Evolutionary conservation across 1,140 invertebrate species (phyloP).

Genomic region (Globodera ellingtonae): DNA sequence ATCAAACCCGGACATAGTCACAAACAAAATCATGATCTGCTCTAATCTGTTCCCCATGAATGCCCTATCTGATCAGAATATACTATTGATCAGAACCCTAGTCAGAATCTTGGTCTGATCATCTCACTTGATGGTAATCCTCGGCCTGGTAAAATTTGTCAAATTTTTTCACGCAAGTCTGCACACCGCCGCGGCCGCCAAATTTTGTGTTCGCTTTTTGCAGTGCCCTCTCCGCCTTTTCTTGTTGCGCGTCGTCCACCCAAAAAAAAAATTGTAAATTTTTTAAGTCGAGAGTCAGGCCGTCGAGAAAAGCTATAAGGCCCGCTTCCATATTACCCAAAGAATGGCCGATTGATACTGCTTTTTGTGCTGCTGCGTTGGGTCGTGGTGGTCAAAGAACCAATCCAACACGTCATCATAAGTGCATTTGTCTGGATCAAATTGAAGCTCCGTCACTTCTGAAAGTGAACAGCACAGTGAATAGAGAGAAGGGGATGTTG

Average conservation of each 20-base stretch:
- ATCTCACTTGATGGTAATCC: conserved; percentile 63
- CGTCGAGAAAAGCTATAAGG: too few species aligned
- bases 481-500: too few species aligned
- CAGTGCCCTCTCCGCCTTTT: conserved; percentile 76
- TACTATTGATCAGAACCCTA: too few species aligned
- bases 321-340: conserved; percentile 71
- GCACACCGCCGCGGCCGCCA: conserved; percentile 22
- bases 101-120: neutral
- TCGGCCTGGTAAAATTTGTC: conserved; percentile 63
- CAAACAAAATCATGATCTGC: too few species aligned
- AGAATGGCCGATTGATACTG: conserved; percentile 91
- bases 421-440: conserved; percentile 76
- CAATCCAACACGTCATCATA: conserved; percentile 78
- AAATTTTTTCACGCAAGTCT: conserved; percentile 58
- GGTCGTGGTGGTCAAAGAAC: conserved; percentile 91
- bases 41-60: too few species aligned
- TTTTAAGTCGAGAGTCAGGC: too few species aligned
- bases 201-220: conserved; percentile 51
- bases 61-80: too few species aligned
- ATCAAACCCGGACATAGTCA: too few species aligned
- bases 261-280: conserved; percentile 73
- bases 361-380: conserved; percentile 79
- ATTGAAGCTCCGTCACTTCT: conserved; percentile 88
- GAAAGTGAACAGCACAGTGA: conserved; percentile 59
- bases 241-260: conserved; percentile 82